Percentiles rank a stretch among this genome's conserved stretches.
Conservation (phyloP, 1,140 invertebrate genomes). For the Drosophila sturtevanti region DNA sequence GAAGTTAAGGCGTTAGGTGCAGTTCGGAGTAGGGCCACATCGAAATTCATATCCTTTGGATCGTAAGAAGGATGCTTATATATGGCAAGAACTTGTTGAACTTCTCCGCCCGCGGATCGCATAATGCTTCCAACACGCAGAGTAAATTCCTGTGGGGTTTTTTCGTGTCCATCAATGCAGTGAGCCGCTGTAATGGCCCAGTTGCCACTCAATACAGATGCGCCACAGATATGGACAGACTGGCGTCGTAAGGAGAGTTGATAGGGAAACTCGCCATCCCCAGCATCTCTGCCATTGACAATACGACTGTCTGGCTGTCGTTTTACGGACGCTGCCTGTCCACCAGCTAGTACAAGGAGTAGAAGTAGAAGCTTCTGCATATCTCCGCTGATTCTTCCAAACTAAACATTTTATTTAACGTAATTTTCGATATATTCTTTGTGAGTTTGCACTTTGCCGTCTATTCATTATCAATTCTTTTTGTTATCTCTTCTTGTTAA, state of each 20-base stretch:
- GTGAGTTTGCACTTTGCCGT: conserved; percentile 2
- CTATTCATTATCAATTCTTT: conserved; percentile 31
- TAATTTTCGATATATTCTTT: conserved; percentile 2
- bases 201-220: conserved; percentile 64
- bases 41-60: conserved; percentile 67
- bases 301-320: conserved; percentile 67
- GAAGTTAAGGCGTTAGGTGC: conserved; percentile 37
- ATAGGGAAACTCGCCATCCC: conserved; percentile 61
- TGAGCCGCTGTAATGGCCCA: conserved; percentile 82
- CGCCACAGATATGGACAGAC: conserved; percentile 76
- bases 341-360: neutral
- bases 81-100: conserved; percentile 61
- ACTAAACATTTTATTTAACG: conserved; percentile 2
- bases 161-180: conserved; percentile 69
- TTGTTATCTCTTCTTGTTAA: conserved; percentile 40
- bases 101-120: conserved; percentile 53
- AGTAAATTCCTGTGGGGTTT: conserved; percentile 55
- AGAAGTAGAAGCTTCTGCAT: conserved; percentile 25
- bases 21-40: conserved; percentile 67
- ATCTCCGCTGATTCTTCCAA: neutral
- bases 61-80: conserved; percentile 78
- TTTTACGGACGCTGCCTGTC: conserved; percentile 11
- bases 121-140: conserved; percentile 64
- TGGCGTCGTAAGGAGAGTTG: conserved; percentile 68
- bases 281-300: conserved; percentile 67